Conservation (phyloP, 2,113 vertebrate species). For the Numida meleagris region DNA sequence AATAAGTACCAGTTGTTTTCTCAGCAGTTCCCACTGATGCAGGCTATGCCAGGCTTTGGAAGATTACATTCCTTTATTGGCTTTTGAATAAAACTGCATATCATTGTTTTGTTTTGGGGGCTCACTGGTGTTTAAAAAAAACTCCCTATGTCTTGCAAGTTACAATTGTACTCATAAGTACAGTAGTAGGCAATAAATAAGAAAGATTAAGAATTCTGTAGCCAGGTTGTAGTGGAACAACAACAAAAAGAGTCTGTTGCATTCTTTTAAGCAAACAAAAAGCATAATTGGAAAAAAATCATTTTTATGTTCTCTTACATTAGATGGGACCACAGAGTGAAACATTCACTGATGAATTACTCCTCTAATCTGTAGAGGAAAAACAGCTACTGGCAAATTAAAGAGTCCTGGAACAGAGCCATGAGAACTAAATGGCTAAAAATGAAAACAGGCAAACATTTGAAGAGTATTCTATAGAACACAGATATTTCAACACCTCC, state of each 20-base stretch:
- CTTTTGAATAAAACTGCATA: conserved; percentile 28
- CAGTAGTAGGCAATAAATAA: conserved; percentile 67
- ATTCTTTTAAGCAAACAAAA: conserved; percentile 75
- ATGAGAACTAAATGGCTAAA: conserved; percentile 81
- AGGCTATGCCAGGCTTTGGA: neutral
- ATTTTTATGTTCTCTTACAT: conserved; percentile 77
- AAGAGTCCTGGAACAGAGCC: conserved; percentile 79
- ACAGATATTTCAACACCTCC: conserved; percentile 78
- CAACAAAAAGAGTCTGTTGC: neutral
- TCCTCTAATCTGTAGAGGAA: conserved; percentile 80
- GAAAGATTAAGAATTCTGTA: conserved; percentile 48
- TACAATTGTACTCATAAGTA: conserved; percentile 33
- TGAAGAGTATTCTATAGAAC: conserved; percentile 78
- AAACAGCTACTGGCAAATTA: conserved; percentile 80
- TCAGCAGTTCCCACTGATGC: conserved; percentile 19
- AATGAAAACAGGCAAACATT: conserved; percentile 82
- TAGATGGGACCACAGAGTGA: conserved; percentile 77
- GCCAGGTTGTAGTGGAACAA: conserved; percentile 41
- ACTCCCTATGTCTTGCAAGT: conserved; percentile 39
- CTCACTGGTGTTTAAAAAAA: conserved; percentile 60
- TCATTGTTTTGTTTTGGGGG: neutral
- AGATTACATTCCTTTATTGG: conserved; percentile 46
- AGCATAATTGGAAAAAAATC: conserved; percentile 73
- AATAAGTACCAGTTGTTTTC: conserved; percentile 12
- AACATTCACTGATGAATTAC: conserved; percentile 82